Conservation (phyloP, 2,888 invertebrate species). For the Psococerastis gibbosa region DNA sequence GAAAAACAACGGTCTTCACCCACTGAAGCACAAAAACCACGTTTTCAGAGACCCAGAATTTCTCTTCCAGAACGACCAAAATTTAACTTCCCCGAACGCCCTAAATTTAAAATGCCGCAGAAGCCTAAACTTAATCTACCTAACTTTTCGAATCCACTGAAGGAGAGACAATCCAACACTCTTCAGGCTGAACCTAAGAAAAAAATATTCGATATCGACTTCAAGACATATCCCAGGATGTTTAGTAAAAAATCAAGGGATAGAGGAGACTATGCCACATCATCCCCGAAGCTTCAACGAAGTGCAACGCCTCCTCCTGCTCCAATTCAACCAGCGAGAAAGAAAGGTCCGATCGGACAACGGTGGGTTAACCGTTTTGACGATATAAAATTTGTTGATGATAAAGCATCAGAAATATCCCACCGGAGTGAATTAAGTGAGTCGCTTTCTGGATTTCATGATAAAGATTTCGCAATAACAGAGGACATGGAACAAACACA, state of each 20-base stretch:
- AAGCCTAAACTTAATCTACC: conserved; percentile 36
- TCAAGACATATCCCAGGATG: conserved; percentile 59
- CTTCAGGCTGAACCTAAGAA: conserved; percentile 35
- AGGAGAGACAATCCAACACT: conserved; percentile 27
- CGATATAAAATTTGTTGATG: conserved; percentile 23
- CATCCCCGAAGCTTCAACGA: conserved; percentile 38
- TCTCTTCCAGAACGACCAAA: conserved; percentile 29
- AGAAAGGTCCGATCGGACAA: conserved; percentile 29
- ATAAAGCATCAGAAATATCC: conserved; percentile 14
- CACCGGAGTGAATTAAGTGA: conserved; percentile 13
- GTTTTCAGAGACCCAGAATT: conserved; percentile 34
- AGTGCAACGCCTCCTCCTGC: conserved; percentile 21
- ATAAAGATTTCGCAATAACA: conserved; percentile 14
- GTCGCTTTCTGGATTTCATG: conserved; percentile 9
- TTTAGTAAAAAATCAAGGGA: conserved; percentile 26
- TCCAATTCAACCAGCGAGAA: conserved; percentile 44
- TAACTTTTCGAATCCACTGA: conserved; percentile 24
- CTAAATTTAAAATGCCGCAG: conserved; percentile 35
- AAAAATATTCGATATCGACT: conserved; percentile 47
- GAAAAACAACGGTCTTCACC: conserved; percentile 21
- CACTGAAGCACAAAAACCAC: conserved; percentile 22
- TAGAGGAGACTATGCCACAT: conserved; percentile 28
- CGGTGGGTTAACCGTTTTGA: conserved; percentile 29
- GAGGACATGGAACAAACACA: conserved; percentile 14
- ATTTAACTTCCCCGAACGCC: conserved; percentile 27